A percentile compares a stretch with the other conserved stretches of the same genome.
Evolutionary conservation across 2,888 invertebrate species (phyloP).

Genomic region (Balanococcus diminutus): DNA sequence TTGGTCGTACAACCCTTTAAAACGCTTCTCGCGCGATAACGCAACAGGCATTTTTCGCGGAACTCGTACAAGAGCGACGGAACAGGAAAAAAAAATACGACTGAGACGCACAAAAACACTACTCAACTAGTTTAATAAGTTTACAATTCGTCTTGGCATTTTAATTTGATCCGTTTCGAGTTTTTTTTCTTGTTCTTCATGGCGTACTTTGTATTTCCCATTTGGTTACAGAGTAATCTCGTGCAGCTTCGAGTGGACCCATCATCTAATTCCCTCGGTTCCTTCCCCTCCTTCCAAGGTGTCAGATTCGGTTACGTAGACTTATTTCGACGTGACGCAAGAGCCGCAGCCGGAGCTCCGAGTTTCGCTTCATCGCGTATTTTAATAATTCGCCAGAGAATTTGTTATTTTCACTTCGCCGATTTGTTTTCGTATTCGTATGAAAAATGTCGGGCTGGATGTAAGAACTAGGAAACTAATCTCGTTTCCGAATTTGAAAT

Average conservation of each 20-base stretch:
- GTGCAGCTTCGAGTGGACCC: neutral
- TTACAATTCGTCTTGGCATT: constrained; percentile 31
- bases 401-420: neutral
- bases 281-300: neutral
- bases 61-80: neutral
- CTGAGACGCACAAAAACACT: neutral
- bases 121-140: constrained; percentile 24
- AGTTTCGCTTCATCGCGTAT: constrained; percentile 8
- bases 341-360: neutral
- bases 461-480: neutral
- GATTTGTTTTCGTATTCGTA: neutral
- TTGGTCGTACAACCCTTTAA: neutral
- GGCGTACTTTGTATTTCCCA: too few species aligned
- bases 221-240: neutral
- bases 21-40: neutral
- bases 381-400: constrained; percentile 22
- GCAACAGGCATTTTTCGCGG: neutral
- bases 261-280: neutral
- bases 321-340: neutral
- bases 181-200: neutral
- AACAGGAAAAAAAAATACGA: neutral
- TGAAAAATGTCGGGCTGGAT: neutral
- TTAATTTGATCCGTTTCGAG: neutral
- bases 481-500: neutral
- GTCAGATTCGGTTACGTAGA: neutral